Conservation (phyloP, 2,113 vertebrate genomes). For the Tragulus kanchil region DNA sequence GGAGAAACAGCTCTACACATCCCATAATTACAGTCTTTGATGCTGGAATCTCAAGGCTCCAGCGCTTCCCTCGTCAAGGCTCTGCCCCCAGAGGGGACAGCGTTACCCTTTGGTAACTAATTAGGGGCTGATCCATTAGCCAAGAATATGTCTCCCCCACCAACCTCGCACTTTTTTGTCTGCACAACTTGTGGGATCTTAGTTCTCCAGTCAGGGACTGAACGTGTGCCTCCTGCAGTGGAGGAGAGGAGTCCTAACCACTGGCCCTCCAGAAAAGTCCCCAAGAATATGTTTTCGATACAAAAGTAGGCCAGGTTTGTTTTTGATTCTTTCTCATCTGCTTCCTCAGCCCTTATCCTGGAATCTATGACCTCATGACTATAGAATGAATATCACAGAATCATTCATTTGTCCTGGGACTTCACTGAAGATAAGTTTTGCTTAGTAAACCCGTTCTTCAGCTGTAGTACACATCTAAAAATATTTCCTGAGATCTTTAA, state of each 20-base stretch:
- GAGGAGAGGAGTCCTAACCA: not conserved
- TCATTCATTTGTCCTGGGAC: not conserved
- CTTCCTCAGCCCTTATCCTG: not conserved
- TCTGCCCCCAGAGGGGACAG: not conserved
- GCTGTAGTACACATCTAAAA: not conserved
- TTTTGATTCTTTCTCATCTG: constrained; percentile 4
- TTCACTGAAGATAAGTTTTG: constrained; percentile 44
- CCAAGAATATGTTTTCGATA: not conserved
- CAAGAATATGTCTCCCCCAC: not conserved
- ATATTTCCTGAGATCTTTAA: constrained; percentile 52
- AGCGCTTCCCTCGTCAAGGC: not conserved
- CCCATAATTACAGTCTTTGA: not conserved
- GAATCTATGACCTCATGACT: not conserved
- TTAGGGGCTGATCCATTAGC: not conserved
- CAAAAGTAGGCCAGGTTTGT: not conserved
- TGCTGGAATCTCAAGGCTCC: not conserved
- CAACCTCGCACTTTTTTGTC: not conserved
- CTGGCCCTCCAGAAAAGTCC: not conserved
- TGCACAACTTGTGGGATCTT: not conserved
- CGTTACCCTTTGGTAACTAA: constrained; percentile 26
- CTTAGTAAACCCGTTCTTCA: constrained; percentile 1
- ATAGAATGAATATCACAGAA: not conserved
- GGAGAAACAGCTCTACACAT: not conserved
- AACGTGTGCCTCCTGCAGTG: not conserved
- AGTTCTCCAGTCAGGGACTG: not conserved